phyloP scores from a whole-genome alignment of 2,888 invertebrate species.

The Pyrrhosoma nymphula region DNA sequence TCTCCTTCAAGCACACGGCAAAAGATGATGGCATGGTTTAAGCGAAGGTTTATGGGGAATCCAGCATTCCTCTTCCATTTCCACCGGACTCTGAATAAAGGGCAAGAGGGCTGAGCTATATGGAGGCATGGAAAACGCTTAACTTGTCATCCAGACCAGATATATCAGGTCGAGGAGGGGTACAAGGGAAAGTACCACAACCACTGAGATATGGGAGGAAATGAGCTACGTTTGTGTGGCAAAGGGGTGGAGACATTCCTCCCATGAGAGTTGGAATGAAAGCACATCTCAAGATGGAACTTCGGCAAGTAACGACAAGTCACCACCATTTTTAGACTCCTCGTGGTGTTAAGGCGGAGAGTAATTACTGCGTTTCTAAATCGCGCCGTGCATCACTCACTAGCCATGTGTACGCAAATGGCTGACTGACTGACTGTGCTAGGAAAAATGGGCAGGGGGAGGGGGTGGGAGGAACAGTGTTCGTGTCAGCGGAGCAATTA shows the following conservation, averaged over 20 bases:
- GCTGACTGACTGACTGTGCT: neutral
- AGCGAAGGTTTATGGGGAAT: slow-evolving; percentile 7
- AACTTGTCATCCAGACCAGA: neutral
- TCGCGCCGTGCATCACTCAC: slow-evolving; percentile 23
- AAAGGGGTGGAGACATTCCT: neutral
- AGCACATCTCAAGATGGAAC: neutral
- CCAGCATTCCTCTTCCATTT: neutral
- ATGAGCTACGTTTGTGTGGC: neutral
- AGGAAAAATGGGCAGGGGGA: neutral
- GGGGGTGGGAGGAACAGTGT: neutral
- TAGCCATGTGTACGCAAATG: neutral
- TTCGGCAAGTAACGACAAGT: neutral
- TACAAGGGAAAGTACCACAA: neutral
- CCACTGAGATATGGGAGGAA: neutral
- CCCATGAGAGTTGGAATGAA: neutral
- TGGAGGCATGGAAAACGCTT: neutral
- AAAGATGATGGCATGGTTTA: neutral
- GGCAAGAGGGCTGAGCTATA: neutral
- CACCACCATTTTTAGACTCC: neutral
- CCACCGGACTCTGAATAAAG: neutral
- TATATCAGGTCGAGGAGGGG: neutral
- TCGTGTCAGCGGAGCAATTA: slow-evolving; percentile 42
- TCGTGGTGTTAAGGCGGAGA: slow-evolving; percentile 14
- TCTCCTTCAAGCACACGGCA: neutral
- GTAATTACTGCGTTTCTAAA: slow-evolving; percentile 47